Percentiles rank a stretch among this genome's conserved stretches.
Evolutionary conservation across 2,888 invertebrate genomes (phyloP).

Genomic region (Aporophyla nigra): DNA sequence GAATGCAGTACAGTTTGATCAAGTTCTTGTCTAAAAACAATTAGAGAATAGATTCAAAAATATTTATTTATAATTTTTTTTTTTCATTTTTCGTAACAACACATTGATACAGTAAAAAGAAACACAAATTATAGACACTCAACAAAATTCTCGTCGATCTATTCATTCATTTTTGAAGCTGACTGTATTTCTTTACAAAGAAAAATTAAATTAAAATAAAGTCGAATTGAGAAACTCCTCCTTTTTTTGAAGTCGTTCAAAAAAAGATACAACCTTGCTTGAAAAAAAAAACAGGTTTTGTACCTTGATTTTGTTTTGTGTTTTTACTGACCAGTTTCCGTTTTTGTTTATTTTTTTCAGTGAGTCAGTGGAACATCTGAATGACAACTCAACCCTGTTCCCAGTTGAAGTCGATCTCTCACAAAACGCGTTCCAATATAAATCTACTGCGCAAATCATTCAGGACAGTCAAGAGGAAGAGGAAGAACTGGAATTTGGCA

Average conservation of each 20-base stretch:
- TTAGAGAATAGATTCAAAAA: neutral
- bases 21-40: neutral
- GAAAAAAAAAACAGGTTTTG: no score
- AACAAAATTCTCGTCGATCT: no score
- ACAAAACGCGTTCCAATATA: slow-evolving; percentile 97
- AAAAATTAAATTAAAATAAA: no score
- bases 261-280: no score
- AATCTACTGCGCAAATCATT: slow-evolving; percentile 91
- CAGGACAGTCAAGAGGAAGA: slow-evolving; percentile 87
- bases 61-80: no score
- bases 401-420: slow-evolving; percentile 99
- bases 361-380: slow-evolving; percentile 94
- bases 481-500: slow-evolving; percentile 89
- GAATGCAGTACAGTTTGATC: neutral
- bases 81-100: no score
- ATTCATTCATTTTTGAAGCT: no score
- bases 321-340: neutral
- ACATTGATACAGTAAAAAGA: no score
- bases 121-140: no score
- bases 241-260: no score
- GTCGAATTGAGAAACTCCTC: no score
- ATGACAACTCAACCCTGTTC: slow-evolving; percentile 94
- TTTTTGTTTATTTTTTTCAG: slow-evolving; percentile 83
- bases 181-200: no score
- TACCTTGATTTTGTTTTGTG: neutral